A percentile compares a stretch with the other conserved stretches of the same genome.
These are phyloP conservation scores for Conomelus anceps DNA, from an alignment of 2,888 invertebrate species.

Conservation along the genomic window DNA sequence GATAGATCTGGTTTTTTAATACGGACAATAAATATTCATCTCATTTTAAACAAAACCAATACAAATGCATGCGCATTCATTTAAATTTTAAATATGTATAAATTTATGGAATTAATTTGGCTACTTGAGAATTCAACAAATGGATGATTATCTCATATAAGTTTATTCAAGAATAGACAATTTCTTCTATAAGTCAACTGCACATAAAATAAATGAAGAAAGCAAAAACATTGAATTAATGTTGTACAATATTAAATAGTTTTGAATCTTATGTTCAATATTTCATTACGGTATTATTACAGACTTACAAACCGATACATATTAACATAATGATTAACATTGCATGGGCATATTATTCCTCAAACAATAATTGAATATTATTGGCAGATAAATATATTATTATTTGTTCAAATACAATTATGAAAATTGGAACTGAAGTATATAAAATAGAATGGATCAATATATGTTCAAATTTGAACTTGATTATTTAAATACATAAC, in stretches of 20 bases:
- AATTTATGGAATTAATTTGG: no score
- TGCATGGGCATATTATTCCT: neutral
- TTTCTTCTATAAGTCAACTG: neutral
- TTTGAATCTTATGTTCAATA: neutral
- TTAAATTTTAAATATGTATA: no score
- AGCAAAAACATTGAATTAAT: neutral
- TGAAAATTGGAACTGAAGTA: neutral
- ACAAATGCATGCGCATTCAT: no score
- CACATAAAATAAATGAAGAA: neutral
- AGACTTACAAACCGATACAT: no score
- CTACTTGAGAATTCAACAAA: no score
- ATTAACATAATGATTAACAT: neutral
- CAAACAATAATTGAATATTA: neutral
- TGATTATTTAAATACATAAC: neutral
- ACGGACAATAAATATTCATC: no score
- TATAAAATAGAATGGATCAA: no score
- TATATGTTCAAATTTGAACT: neutral
- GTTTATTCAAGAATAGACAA: neutral
- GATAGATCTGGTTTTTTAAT: no score
- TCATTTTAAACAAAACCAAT: no score
- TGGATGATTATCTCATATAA: neutral
- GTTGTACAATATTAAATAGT: neutral
- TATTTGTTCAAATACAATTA: neutral
- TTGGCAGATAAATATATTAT: neutral
- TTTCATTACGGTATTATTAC: neutral